A percentile compares a stretch with the other conserved stretches of the same genome.
Evolutionary conservation across 1,140 invertebrate species (phyloP).

Genomic region (Rhopalosiphum padi): DNA sequence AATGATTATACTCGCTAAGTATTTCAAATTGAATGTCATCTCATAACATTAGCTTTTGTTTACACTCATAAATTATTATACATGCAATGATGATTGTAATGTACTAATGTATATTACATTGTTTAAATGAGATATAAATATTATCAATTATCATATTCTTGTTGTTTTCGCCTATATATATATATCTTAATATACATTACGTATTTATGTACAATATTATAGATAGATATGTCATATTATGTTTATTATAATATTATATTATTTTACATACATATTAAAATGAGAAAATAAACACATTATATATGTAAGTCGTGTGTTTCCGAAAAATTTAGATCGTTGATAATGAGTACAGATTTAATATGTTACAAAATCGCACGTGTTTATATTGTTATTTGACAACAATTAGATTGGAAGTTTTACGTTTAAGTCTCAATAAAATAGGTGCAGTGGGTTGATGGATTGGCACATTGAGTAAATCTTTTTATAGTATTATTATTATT

Average conservation of each 20-base stretch:
- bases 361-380: neutral
- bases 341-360: neutral
- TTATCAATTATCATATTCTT: neutral
- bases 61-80: neutral
- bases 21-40: neutral
- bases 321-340: neutral
- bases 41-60: neutral
- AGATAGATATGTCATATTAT: neutral
- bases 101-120: neutral
- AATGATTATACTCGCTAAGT: neutral
- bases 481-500: neutral
- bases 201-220: neutral
- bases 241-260: neutral
- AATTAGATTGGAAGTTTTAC: neutral
- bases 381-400: neutral
- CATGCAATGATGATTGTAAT: too few relatives aligned
- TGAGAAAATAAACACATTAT: neutral
- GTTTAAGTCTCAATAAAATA: neutral
- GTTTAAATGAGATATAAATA: neutral
- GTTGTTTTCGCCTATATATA: neutral
- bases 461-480: neutral
- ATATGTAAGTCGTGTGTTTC: neutral
- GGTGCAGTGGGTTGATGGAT: neutral
- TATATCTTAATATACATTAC: neutral
- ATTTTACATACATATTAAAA: neutral